Percentiles rank a stretch among this genome's conserved stretches.
Conservation (phyloP, 2,113 vertebrate species). For the Petrocephalus zakoni region DNA sequence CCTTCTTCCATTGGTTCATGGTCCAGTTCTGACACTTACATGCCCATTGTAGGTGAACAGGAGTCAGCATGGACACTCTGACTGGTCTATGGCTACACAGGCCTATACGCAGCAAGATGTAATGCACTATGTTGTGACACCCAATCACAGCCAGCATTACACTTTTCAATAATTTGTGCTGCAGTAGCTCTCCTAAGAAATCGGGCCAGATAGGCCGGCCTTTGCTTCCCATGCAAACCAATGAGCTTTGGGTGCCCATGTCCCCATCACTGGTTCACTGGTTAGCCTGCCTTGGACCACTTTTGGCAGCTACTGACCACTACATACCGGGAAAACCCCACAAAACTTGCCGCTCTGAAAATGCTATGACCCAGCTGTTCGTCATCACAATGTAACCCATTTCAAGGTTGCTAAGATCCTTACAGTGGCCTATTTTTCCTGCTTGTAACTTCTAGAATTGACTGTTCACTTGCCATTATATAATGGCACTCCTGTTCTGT, state of each 20-base stretch:
- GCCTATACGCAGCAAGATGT: background rate
- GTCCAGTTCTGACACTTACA: background rate
- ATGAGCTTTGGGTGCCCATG: background rate
- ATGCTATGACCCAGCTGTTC: too few relatives aligned
- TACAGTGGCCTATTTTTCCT: background rate
- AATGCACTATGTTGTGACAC: background rate
- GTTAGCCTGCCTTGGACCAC: background rate
- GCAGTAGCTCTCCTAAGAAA: background rate
- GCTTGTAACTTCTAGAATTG: background rate
- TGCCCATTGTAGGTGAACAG: background rate
- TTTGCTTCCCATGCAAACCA: background rate
- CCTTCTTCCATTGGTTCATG: background rate
- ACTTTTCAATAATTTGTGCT: background rate
- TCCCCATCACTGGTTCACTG: background rate
- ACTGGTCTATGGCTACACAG: background rate
- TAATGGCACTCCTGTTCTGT: background rate
- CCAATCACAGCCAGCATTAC: background rate
- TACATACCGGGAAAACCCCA: background rate
- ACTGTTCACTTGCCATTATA: background rate
- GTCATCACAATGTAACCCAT: background rate
- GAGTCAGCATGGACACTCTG: background rate
- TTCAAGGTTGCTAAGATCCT: background rate
- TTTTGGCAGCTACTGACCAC: background rate
- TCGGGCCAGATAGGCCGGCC: background rate
- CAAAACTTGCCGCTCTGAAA: background rate